Base-by-base conservation (phyloP, 2,113 vertebrate species). In the Capreolus pygargus region DNA sequence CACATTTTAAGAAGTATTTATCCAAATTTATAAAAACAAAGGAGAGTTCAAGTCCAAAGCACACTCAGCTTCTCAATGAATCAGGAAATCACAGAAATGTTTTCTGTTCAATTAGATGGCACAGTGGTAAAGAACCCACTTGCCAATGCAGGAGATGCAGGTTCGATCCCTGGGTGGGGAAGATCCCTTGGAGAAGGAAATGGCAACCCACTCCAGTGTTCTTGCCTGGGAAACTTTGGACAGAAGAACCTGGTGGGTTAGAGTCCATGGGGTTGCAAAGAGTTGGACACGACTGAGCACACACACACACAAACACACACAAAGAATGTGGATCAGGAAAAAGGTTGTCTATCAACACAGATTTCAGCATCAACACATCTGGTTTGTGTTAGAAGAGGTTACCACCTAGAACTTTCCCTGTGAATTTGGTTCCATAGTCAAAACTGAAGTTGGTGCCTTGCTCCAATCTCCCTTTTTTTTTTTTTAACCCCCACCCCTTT, bases 361-460 rank as follows among this genome's bases (percentile, higher is more conserved):
- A 30, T 83, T 93, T 96, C 67, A 79, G 76, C 52, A 61, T 25
- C 36, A 84, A 83, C 25, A 61, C 67, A 74, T 85, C 47, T 58
- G 28, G 27, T 87, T 74, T 87, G 60, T 76, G 78, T 84, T 11
- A 55, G 33, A 86, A 70, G 81, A 57, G 14, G 11, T 52, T 82
- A 91, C 21, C 57, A 86, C 39, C 50, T 91, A 47, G 78, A 86
- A 78, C 25, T 47, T 86, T 76, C 74, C 55, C 45, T 61, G 78
- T 89, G 33, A 55, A 89, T 84, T 85, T 55, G 90, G 28, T 50
- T 89, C 91, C 28, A 83, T 50, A 94, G 58, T 86, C 70, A 57
- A 97, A 97, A 90, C 55, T 23, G 91, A 93, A 96, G 33, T 86
- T 19, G 28, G 7, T 81, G 3, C 45, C 17, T 96, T 83, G 57